A percentile compares a stretch with the other conserved stretches of the same genome.
Evolutionary conservation across 1,140 invertebrate genomes (phyloP).

Genomic region (Leucophenga varia): DNA sequence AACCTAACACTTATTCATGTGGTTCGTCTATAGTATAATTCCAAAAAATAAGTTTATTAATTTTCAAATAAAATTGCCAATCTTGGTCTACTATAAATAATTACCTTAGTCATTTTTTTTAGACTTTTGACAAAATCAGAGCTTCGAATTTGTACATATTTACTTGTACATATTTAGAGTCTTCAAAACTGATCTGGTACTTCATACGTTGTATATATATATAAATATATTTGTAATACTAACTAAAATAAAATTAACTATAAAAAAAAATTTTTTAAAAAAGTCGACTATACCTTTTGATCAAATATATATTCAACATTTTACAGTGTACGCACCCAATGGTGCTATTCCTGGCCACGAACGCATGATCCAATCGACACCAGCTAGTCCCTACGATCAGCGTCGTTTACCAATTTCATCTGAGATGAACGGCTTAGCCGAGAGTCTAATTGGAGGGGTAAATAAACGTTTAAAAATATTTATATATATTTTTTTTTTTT

Average conservation of each 20-base stretch:
- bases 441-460: constrained; percentile 90
- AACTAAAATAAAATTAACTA: neutral
- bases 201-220: too few species aligned
- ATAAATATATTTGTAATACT: neutral
- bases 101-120: too few species aligned
- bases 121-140: too few species aligned
- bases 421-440: constrained; percentile 87
- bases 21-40: too few species aligned
- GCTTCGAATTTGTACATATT: too few species aligned
- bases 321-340: constrained; percentile 60
- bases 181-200: too few species aligned
- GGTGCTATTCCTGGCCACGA: constrained; percentile 65
- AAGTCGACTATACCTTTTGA: neutral
- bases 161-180: too few species aligned
- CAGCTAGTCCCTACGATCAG: constrained; percentile 75
- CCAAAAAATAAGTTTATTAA: too few species aligned
- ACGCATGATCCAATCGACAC: constrained; percentile 73
- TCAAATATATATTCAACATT: constrained; percentile 22
- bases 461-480: too few species aligned
- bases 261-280: neutral
- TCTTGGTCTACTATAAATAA: too few species aligned
- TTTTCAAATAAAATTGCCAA: too few species aligned
- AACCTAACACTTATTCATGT: too few species aligned
- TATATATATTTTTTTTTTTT: neutral
- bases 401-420: constrained; percentile 63